Evolutionary conservation across 2,113 vertebrate genomes (phyloP), one percentile per base, ranked within the genome.

Genomic region (Gadus chalcogrammus): DNA sequence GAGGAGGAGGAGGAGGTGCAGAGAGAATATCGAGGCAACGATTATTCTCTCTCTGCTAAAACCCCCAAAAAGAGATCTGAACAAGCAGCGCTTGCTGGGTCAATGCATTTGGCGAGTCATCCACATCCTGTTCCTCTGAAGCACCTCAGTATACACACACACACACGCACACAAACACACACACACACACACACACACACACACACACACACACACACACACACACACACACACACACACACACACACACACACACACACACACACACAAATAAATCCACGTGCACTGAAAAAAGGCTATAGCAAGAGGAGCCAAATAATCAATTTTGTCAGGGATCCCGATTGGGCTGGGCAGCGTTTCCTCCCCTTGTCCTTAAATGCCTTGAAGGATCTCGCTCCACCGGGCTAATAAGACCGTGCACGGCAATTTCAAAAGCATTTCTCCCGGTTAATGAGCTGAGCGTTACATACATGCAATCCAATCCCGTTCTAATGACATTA

Each of bases 51-150:
- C 80, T 80, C 86, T 79, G 80, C 74, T 82, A 83, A 84, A 85
- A 85, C 87, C 89, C 89, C 24, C 82, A 79, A 84, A 87, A 89
- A 86, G 75, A 79, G 75, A 79, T 74, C 74, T 70, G 75, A 70
- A 71, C 74, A 68, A 74, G 80, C 81, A 84, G 2, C 84, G 90
- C 88, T 87, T 88, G 84, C 76, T 52, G 70, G 85, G 85, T 88
- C 89, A 86, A 84, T 82, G 78, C 74, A 75, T 80, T 80, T 87
- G 87, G 88, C 88, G 83, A 81, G 81, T 83, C 81, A 85, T 83
- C 84, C 87, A 68, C 76, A 65, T 69, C 71, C 68, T 67, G 76
- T 7, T 78, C 67, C 70, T 78, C 81, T 85, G 68, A 77, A 76
- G 80, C 16, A 55, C 53, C 53, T 16, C 53, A 15, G 9, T 55